These are phyloP conservation scores for Myocastor coypus DNA, from an alignment of 2,113 vertebrate species.

Conservation along the genomic window DNA sequence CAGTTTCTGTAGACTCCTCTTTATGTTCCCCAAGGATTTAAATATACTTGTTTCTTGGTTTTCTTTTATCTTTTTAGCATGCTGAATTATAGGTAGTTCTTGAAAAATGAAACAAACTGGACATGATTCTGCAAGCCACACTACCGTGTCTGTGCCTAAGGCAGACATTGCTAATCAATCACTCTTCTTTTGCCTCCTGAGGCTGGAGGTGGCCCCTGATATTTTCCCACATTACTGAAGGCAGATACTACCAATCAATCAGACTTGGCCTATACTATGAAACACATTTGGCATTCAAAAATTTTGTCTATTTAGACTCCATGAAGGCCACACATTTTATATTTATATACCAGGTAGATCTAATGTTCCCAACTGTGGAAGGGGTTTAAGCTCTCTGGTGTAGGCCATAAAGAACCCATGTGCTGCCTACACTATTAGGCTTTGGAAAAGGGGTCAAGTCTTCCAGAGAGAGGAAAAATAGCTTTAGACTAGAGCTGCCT, in stretches of 20 bases:
- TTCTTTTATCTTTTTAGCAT: background rate
- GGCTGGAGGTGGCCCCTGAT: background rate
- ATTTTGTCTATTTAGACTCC: background rate
- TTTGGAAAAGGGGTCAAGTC: background rate
- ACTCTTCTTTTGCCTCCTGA: background rate
- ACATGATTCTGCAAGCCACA: background rate
- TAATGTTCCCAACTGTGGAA: background rate
- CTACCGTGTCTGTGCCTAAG: background rate
- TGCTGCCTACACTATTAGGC: background rate
- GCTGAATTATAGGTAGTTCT: background rate
- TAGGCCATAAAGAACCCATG: background rate
- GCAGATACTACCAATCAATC: constrained; percentile 35
- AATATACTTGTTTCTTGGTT: background rate
- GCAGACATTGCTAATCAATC: background rate
- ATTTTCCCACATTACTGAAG: background rate
- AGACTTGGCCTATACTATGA: background rate
- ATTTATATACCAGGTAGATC: background rate
- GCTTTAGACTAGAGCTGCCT: background rate
- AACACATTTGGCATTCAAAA: background rate
- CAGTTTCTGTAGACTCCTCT: background rate
- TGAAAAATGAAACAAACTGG: background rate
- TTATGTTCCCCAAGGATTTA: background rate
- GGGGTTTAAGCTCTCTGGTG: background rate
- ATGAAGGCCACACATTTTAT: background rate
- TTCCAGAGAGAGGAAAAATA: background rate